These are phyloP conservation scores for Burhinus bistriatus DNA, from an alignment of 2,113 vertebrate genomes.

Conservation along the genomic window DNA sequence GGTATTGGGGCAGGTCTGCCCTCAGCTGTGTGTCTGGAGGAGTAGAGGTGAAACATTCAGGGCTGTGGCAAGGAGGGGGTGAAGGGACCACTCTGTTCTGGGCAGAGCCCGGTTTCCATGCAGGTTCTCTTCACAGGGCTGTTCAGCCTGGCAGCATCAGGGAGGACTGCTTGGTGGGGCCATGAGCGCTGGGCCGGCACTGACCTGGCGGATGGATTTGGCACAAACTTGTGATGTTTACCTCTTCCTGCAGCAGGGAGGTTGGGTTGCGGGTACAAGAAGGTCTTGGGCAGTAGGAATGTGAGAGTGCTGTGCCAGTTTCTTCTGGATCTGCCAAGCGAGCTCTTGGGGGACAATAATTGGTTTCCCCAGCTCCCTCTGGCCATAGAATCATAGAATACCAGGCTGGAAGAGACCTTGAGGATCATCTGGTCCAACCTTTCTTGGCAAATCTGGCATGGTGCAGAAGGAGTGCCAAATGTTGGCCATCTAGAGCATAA, in stretches of 20 bases:
- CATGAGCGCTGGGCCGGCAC: rapidly evolving
- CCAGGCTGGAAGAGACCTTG: background rate
- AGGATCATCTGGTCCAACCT: background rate
- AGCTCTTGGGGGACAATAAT: background rate
- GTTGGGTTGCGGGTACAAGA: background rate
- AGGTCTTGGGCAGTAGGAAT: background rate
- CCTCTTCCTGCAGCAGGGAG: background rate
- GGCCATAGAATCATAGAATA: background rate
- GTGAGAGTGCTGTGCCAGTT: rapidly evolving
- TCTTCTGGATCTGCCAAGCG: background rate
- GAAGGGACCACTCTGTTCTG: background rate
- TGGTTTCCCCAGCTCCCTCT: background rate
- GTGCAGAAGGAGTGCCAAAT: background rate
- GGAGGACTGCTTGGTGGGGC: background rate
- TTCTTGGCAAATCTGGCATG: background rate
- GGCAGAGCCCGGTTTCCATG: background rate
- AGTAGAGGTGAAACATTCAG: background rate
- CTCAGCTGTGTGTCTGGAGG: background rate
- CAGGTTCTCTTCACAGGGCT: background rate
- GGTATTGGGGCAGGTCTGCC: background rate
- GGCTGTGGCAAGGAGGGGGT: background rate
- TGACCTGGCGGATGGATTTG: background rate
- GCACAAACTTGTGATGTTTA: background rate
- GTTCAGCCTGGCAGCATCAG: background rate
- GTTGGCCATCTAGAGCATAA: background rate